Percentiles rank a stretch among this genome's conserved stretches.
These are phyloP conservation scores for Parambassis ranga DNA, from an alignment of 2,797 vertebrate genomes.

Conservation along the genomic window DNA sequence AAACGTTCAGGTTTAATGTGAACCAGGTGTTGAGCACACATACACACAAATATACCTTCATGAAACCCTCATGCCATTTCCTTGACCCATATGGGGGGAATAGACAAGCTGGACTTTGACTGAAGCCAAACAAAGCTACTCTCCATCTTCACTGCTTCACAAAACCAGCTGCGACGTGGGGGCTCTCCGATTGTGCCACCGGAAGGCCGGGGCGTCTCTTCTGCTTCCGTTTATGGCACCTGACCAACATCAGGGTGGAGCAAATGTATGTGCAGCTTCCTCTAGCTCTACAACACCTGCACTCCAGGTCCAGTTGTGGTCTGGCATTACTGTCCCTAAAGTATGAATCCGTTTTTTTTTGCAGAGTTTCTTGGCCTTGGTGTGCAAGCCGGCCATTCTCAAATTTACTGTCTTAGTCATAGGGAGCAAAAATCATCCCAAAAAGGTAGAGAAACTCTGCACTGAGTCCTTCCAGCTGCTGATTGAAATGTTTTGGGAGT, in stretches of 20 bases:
- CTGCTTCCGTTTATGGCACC: conserved; percentile 21
- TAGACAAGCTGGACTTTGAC: conserved; percentile 37
- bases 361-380: conserved; percentile 24
- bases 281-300: not conserved
- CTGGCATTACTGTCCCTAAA: not conserved
- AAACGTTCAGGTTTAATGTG: conserved; percentile 22
- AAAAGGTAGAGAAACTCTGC: conserved; percentile 9
- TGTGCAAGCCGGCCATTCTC: no score
- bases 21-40: conserved; percentile 4
- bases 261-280: not conserved
- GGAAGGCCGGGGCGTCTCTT: not conserved
- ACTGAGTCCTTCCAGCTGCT: not conserved
- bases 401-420: no score
- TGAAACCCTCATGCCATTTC: conserved; percentile 4
- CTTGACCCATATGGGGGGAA: not conserved
- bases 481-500: not conserved
- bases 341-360: not conserved
- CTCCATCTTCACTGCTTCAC: conserved; percentile 20
- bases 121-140: conserved; percentile 36
- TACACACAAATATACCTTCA: not conserved
- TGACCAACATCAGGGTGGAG: conserved; percentile 23
- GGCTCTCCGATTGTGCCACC: conserved; percentile 7
- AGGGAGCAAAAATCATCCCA: not conserved
- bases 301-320: conserved; percentile 1
- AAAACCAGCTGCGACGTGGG: conserved; percentile 18